Conservation (phyloP, 2,797 vertebrate species). For the Paedocypris micromegethes region DNA sequence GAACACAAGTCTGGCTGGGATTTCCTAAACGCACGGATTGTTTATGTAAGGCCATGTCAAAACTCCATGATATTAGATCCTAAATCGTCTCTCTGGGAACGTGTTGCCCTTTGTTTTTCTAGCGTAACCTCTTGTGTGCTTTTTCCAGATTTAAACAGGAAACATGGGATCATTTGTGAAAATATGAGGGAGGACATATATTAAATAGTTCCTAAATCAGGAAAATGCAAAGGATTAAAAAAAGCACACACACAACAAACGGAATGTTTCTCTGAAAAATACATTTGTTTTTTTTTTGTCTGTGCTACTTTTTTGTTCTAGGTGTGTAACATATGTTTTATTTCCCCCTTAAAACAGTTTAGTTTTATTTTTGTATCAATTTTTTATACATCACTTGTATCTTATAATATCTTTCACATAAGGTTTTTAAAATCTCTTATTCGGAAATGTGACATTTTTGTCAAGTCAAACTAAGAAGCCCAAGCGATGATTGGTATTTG, state of each 20-base stretch:
- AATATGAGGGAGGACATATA: constrained; percentile 57
- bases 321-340: no score
- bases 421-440: no score
- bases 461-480: no score
- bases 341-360: not conserved
- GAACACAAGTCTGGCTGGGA: constrained; percentile 13
- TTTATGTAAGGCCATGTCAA: constrained; percentile 27
- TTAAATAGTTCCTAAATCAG: constrained; percentile 11
- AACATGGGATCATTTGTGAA: constrained; percentile 59
- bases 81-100: constrained; percentile 63
- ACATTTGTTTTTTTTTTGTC: no score
- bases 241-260: no score
- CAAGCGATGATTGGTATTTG: no score
- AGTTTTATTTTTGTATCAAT: not conserved
- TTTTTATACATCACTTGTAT: no score
- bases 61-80: constrained; percentile 51
- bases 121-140: constrained; percentile 63
- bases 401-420: no score
- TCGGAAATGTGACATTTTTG: no score
- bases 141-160: constrained; percentile 70
- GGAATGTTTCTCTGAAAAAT: no score
- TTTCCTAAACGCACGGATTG: constrained; percentile 24
- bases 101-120: constrained; percentile 69
- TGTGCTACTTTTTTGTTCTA: no score
- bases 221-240: constrained; percentile 7